Evolutionary conservation across 2,797 vertebrate species (phyloP).

Genomic region (Thaleichthys pacificus): DNA sequence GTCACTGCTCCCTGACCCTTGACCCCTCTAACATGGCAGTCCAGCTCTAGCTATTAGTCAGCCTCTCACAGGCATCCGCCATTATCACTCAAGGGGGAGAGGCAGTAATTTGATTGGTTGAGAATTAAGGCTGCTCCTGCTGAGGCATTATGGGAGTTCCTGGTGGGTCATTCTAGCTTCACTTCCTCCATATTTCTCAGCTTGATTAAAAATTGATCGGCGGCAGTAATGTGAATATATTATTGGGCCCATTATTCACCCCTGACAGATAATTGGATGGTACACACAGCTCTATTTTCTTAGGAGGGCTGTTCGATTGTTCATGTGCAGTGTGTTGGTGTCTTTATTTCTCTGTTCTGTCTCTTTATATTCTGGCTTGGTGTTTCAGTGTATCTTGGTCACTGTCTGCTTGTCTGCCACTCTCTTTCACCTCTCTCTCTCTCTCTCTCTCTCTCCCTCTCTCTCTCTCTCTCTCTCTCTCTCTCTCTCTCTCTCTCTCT

Average conservation of each 20-base stretch:
- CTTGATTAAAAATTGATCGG: constrained; percentile 99
- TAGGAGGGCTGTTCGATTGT: constrained; percentile 90
- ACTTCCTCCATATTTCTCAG: constrained; percentile 99
- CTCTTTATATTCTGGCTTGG: constrained; percentile 6
- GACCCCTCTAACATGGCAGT: constrained; percentile 75
- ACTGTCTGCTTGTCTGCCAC: constrained; percentile 52
- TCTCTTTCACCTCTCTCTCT: constrained; percentile 33
- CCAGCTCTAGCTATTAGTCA: constrained; percentile 85
- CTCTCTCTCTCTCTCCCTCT: constrained; percentile 16
- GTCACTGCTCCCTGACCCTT: constrained; percentile 83
- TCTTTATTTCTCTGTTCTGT: constrained; percentile 3
- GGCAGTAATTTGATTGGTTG: constrained; percentile 98
- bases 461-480: too few species aligned
- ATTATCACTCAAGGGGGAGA: constrained; percentile 89
- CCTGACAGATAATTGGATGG: constrained; percentile 96
- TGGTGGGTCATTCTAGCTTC: constrained; percentile 98
- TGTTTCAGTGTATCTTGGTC: constrained; percentile 22
- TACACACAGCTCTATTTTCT: constrained; percentile 98
- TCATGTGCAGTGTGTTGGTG: constrained; percentile 57
- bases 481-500: too few species aligned
- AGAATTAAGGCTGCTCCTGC: constrained; percentile 94
- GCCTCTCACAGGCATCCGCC: constrained; percentile 85
- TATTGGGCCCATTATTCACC: constrained; percentile 99
- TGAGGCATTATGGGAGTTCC: constrained; percentile 91
- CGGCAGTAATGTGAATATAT: constrained; percentile 99